phyloP scores from a whole-genome alignment of 2,888 invertebrate species.

The Dioctria linearis region DNA sequence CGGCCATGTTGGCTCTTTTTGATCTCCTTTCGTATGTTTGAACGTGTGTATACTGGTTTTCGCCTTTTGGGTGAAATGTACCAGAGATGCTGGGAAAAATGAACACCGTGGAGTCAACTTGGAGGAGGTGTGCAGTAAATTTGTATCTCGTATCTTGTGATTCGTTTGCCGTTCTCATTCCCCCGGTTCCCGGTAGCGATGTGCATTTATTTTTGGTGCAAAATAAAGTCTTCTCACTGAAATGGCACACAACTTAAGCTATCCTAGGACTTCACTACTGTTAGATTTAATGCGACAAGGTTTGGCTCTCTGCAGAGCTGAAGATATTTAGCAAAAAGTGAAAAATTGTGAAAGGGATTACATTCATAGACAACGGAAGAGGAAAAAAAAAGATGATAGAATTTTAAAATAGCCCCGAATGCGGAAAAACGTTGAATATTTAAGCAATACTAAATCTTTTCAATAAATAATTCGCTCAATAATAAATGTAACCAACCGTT shows the following conservation, averaged over 20 bases:
- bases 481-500: neutral
- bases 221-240: neutral
- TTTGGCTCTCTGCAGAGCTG: neutral
- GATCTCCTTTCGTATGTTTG: constrained; percentile 3
- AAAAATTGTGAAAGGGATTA: neutral
- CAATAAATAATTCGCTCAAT: constrained; percentile 46
- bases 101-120: neutral
- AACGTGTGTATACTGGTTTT: constrained; percentile 35
- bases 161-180: constrained; percentile 8
- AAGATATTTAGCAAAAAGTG: constrained; percentile 11
- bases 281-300: neutral
- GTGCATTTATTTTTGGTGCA: neutral
- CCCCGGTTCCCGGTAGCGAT: neutral
- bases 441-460: constrained; percentile 38
- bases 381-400: constrained; percentile 16
- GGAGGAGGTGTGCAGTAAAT: constrained; percentile 13
- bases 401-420: constrained; percentile 40
- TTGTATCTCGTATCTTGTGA: constrained; percentile 16
- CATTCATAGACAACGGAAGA: neutral
- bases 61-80: constrained; percentile 18
- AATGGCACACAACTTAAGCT: constrained; percentile 5
- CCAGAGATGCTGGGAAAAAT: constrained; percentile 14
- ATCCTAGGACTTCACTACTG: neutral
- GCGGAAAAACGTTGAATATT: constrained; percentile 52
- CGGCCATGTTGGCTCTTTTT: constrained; percentile 56